Evolutionary conservation across 1,140 invertebrate genomes (phyloP).

Genomic region (Apis dorsata): DNA sequence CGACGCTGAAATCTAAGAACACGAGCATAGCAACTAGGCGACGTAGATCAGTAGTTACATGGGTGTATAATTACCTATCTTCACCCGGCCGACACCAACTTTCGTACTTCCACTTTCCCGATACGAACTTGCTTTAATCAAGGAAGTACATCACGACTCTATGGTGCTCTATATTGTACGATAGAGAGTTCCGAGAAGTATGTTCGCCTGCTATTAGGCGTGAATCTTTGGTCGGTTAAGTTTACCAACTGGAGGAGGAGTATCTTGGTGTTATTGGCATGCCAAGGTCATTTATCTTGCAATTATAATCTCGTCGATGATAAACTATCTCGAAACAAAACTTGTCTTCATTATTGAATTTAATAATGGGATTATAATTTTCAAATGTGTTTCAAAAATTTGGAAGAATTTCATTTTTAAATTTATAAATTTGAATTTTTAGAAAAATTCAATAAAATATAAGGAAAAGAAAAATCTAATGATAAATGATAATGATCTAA

Average conservation of each 20-base stretch:
- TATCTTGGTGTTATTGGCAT: not conserved
- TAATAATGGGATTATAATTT: too few species aligned
- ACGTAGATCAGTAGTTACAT: not conserved
- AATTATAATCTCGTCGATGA: not conserved
- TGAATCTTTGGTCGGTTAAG: not conserved
- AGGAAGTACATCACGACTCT: conserved; percentile 18
- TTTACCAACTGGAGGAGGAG: not conserved
- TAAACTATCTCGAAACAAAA: not conserved
- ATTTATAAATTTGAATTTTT: too few species aligned
- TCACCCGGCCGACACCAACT: not conserved
- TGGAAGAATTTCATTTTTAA: too few species aligned
- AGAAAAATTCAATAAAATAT: too few species aligned
- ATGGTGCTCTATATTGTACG: not conserved
- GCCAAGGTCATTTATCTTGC: not conserved
- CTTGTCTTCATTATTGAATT: not conserved
- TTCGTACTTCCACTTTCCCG: conserved; percentile 22
- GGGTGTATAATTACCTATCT: conserved; percentile 19
- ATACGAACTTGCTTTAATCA: conserved; percentile 46
- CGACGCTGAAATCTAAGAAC: not conserved
- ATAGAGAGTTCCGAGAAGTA: conserved; percentile 12
- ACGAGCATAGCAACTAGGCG: not conserved
- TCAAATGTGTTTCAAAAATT: too few species aligned
- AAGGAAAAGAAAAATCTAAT: too few species aligned
- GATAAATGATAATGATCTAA: too few species aligned
- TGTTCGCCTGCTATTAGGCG: not conserved